Evolutionary conservation across 2,888 invertebrate species (phyloP).

Genomic region (Oxyscelio sp.): DNA sequence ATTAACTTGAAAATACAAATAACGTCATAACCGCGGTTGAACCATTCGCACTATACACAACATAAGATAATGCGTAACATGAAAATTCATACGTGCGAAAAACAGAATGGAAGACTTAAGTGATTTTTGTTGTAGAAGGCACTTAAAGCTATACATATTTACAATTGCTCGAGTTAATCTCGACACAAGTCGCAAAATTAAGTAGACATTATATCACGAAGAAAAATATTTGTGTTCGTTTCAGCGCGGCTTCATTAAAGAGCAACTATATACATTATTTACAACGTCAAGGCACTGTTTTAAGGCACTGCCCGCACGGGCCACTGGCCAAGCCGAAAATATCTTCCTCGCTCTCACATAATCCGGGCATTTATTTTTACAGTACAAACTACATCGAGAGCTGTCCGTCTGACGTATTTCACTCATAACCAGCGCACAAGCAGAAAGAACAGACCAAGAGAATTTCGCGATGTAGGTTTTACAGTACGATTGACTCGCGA

Average conservation of each 20-base stretch:
- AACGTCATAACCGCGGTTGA: too few species aligned
- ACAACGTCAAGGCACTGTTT: slow-evolving; percentile 86
- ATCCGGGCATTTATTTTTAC: slow-evolving; percentile 62
- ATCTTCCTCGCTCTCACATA: slow-evolving; percentile 47
- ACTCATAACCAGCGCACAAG: too few species aligned
- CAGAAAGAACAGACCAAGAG: too few species aligned
- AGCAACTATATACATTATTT: slow-evolving; percentile 75
- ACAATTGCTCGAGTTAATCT: slow-evolving; percentile 69
- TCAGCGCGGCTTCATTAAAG: slow-evolving; percentile 9
- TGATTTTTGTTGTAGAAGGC: slow-evolving; percentile 89
- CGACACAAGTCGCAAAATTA: slow-evolving; percentile 62
- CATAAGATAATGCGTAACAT: slow-evolving; percentile 66
- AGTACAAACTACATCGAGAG: too few species aligned
- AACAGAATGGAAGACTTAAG: slow-evolving; percentile 88
- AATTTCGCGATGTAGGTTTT: too few species aligned
- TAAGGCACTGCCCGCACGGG: slow-evolving; percentile 85
- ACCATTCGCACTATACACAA: slow-evolving; percentile 36
- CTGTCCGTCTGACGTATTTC: too few species aligned
- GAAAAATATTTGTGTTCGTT: slow-evolving; percentile 43
- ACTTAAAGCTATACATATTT: slow-evolving; percentile 85
- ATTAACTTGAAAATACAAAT: too few species aligned
- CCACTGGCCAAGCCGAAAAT: slow-evolving; percentile 82
- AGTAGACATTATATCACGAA: slow-evolving; percentile 71
- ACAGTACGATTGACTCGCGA: slow-evolving; percentile 50
- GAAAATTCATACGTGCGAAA: slow-evolving; percentile 82